A percentile compares a stretch with the other conserved stretches of the same genome.
These are phyloP conservation scores for Lucilia sericata DNA, from an alignment of 1,140 invertebrate species.

Conservation along the genomic window DNA sequence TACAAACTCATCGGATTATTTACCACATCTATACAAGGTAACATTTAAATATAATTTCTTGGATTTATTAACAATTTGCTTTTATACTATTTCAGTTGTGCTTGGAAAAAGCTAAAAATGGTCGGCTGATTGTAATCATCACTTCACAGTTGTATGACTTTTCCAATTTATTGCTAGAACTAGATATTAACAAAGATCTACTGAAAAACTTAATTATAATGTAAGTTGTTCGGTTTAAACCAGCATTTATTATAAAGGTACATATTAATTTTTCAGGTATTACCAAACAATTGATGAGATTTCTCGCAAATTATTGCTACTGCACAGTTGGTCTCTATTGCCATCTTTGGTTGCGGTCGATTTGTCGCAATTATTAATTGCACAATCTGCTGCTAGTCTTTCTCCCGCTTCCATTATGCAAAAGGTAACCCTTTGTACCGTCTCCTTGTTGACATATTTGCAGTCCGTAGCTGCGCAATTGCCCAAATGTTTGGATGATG, in stretches of 20 bases:
- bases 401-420: not conserved
- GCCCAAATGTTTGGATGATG: not conserved
- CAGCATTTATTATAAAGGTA: too few relatives aligned
- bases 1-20: not conserved
- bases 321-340: constrained; percentile 32
- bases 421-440: not conserved
- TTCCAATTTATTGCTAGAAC: not conserved
- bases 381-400: not conserved
- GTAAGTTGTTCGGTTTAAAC: not conserved
- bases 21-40: not conserved
- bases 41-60: not conserved
- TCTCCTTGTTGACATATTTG: not conserved
- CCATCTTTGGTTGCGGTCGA: constrained; percentile 18
- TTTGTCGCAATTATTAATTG: not conserved
- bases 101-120: not conserved
- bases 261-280: not conserved
- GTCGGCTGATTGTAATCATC: not conserved
- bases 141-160: constrained; percentile 8
- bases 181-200: not conserved
- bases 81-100: not conserved
- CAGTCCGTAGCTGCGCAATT: not conserved
- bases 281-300: constrained; percentile 35
- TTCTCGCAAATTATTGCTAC: constrained; percentile 27
- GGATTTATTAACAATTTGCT: too few relatives aligned
- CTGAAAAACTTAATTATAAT: constrained; percentile 30